These are phyloP conservation scores for Drosophila gunungcola DNA, from an alignment of 1,140 invertebrate species.

Conservation along the genomic window DNA sequence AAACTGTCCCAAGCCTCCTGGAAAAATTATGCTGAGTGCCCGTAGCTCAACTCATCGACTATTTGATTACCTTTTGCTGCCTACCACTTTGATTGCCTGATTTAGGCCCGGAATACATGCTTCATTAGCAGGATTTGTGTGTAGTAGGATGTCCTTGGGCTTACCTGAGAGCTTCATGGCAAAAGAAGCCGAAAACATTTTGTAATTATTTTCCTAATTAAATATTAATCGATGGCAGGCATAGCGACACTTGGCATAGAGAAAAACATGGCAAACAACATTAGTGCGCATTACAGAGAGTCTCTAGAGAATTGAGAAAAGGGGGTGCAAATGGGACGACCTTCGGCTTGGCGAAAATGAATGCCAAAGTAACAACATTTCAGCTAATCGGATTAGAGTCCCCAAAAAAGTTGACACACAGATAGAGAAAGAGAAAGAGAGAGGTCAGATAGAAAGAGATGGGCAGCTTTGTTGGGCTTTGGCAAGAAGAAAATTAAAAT, in stretches of 20 bases:
- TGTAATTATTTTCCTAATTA: constrained; percentile 77
- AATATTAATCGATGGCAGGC: constrained; percentile 65
- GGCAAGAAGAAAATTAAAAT: constrained; percentile 75
- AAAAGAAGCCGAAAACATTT: constrained; percentile 52
- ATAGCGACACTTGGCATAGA: constrained; percentile 35
- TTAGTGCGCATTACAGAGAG: constrained; percentile 78
- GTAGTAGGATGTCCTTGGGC: constrained; percentile 4
- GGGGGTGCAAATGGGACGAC: constrained; percentile 24
- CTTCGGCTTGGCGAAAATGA: constrained; percentile 65
- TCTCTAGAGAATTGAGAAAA: constrained; percentile 43
- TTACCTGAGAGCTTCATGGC: constrained; percentile 24
- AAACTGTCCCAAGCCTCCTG: neutral
- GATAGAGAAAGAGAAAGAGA: neutral
- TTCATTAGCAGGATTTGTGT: constrained; percentile 44
- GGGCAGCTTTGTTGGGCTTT: constrained; percentile 25
- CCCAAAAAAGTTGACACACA: constrained; percentile 59
- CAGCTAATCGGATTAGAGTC: constrained; percentile 73
- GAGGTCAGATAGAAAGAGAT: neutral
- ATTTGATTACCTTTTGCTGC: constrained; percentile 56
- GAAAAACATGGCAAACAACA: constrained; percentile 68
- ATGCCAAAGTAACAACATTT: constrained; percentile 70
- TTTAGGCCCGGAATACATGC: constrained; percentile 32
- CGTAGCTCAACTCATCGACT: constrained; percentile 55
- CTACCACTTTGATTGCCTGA: constrained; percentile 29
- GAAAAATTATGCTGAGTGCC: constrained; percentile 48